Evolutionary conservation across 1,140 invertebrate genomes (phyloP).

Genomic region (Drosophila pruinosa): DNA sequence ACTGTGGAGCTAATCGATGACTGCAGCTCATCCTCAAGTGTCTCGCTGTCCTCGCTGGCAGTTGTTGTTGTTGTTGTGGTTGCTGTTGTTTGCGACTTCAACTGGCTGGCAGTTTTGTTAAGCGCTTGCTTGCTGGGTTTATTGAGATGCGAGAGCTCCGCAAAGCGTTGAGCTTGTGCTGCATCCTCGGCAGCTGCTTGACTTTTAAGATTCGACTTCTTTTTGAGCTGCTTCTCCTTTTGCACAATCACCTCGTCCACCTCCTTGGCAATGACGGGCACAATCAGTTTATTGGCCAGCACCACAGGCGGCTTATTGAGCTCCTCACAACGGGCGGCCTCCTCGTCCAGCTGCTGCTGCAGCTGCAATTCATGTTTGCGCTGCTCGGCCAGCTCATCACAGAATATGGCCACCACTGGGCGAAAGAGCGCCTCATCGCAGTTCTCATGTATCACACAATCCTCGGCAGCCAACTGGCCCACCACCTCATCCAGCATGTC

Average conservation of each 20-base stretch:
- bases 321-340: slow-evolving; percentile 14
- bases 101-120: slow-evolving; percentile 16
- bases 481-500: slow-evolving; percentile 83
- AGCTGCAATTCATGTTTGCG: slow-evolving; percentile 33
- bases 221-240: slow-evolving; percentile 61
- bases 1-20: slow-evolving; percentile 20
- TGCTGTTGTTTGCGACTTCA: slow-evolving; percentile 7
- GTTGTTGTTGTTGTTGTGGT: slow-evolving; percentile 34
- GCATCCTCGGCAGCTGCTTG: slow-evolving; percentile 71
- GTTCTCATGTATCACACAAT: slow-evolving; percentile 85
- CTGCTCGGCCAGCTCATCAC: slow-evolving; percentile 60
- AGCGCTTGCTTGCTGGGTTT: slow-evolving; percentile 40
- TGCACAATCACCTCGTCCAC: slow-evolving; percentile 82
- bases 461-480: slow-evolving; percentile 78
- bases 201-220: slow-evolving; percentile 81
- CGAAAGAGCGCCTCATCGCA: slow-evolving; percentile 86
- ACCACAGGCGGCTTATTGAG: slow-evolving; percentile 60
- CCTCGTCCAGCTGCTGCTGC: slow-evolving; percentile 22
- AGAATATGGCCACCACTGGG: slow-evolving; percentile 84
- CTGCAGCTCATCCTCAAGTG: slow-evolving; percentile 19
- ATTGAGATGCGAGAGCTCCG: slow-evolving; percentile 59
- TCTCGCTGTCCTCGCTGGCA: slow-evolving; percentile 54
- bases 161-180: slow-evolving; percentile 54
- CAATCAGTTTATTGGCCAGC: slow-evolving; percentile 73
- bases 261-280: slow-evolving; percentile 80